A percentile compares a stretch with the other conserved stretches of the same genome.
Conservation (phyloP, 2,113 vertebrate genomes). For the Pampusana beccarii region DNA sequence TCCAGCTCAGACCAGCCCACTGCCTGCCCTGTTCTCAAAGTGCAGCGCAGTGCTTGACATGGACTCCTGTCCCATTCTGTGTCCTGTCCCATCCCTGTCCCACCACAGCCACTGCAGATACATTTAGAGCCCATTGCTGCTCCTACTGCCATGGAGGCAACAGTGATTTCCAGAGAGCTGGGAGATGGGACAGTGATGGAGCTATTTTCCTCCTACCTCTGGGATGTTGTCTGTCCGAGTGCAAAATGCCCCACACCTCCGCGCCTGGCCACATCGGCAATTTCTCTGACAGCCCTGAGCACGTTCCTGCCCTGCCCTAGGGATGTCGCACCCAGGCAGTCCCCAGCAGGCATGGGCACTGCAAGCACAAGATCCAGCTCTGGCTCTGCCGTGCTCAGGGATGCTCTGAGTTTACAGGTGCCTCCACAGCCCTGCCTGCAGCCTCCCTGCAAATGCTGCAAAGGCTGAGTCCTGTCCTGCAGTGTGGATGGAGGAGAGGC, state of each 20-base stretch:
- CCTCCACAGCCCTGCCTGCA: neutral
- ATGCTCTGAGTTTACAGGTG: neutral
- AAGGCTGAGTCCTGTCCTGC: neutral
- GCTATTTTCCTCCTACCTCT: neutral
- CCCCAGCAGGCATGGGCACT: neutral
- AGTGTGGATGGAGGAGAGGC: neutral
- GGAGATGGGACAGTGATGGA: neutral
- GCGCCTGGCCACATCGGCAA: fast-evolving
- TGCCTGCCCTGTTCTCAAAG: neutral
- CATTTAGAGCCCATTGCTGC: neutral
- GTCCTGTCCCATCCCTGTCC: neutral
- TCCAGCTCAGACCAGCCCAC: neutral
- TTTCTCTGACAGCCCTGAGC: neutral
- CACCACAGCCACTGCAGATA: neutral
- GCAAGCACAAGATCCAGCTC: neutral
- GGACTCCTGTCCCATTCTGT: neutral
- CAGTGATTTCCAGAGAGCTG: neutral
- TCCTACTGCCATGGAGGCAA: neutral
- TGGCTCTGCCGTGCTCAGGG: fast-evolving
- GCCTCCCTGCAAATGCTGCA: fast-evolving
- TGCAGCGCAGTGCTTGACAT: neutral
- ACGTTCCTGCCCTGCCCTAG: neutral
- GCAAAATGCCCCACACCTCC: neutral
- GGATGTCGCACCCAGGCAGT: fast-evolving
- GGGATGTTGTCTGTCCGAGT: neutral